These are phyloP conservation scores for Armadillidium nasatum DNA, from an alignment of 1,140 invertebrate species.

Conservation along the genomic window DNA sequence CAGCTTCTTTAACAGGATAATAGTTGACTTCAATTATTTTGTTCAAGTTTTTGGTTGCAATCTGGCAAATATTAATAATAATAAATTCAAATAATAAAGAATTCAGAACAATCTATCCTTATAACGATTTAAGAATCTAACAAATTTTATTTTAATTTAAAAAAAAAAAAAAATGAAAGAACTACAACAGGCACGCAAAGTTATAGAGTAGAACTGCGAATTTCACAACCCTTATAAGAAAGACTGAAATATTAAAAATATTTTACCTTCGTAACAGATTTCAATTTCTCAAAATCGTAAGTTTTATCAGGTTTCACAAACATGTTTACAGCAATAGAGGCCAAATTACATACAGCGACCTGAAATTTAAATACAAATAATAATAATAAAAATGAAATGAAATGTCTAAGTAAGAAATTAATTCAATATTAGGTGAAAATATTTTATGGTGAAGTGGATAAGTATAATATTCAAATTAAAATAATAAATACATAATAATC, in stretches of 20 bases:
- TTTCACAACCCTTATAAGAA: no score
- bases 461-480: no score
- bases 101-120: neutral
- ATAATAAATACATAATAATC: no score
- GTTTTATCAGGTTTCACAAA: constrained; percentile 73
- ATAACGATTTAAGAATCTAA: no score
- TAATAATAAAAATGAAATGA: no score
- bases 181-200: no score
- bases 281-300: constrained; percentile 86
- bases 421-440: no score
- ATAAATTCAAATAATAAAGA: neutral
- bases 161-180: neutral
- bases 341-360: constrained; percentile 96
- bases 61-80: constrained; percentile 18
- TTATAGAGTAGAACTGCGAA: no score
- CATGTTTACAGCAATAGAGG: constrained; percentile 96
- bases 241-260: neutral
- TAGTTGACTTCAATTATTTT: constrained; percentile 97
- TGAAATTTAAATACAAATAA: constrained; percentile 47
- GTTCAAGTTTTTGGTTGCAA: constrained; percentile 87
- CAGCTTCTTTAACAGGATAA: constrained; percentile 84
- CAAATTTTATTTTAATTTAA: neutral
- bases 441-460: no score
- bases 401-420: no score
- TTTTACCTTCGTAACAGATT: constrained; percentile 73